A percentile compares a stretch with the other conserved stretches of the same genome.
phyloP scores from a whole-genome alignment of 2,888 invertebrate species.

The Aphidius colemani region DNA sequence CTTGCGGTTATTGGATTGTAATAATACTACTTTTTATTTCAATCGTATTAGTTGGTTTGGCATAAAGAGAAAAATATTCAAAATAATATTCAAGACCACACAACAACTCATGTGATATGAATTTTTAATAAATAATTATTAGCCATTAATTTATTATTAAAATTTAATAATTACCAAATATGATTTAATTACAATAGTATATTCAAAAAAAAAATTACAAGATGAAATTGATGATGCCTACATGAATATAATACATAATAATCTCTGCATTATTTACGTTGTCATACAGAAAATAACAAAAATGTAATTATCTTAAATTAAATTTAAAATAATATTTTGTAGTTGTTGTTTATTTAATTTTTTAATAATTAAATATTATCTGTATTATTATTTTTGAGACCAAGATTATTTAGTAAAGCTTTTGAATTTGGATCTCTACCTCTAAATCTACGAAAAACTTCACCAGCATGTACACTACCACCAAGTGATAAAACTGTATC shows the following conservation, averaged over 20 bases:
- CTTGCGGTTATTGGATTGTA: conserved; percentile 77
- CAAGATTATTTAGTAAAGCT: conserved; percentile 73
- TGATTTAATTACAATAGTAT: not conserved
- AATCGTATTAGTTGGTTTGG: conserved; percentile 66
- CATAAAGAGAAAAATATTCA: conserved; percentile 46
- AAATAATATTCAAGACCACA: not conserved
- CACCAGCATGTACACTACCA: conserved; percentile 79
- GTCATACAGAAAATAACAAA: not conserved
- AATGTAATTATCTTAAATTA: not conserved
- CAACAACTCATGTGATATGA: not conserved
- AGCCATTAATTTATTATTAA: not conserved
- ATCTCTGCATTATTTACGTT: not conserved
- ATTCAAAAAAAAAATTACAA: not conserved
- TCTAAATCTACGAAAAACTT: conserved; percentile 87
- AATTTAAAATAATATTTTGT: too few species aligned
- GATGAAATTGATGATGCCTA: not conserved
- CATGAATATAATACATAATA: too few species aligned
- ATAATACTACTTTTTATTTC: conserved; percentile 72
- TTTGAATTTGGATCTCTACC: conserved; percentile 90
- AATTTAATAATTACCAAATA: not conserved
- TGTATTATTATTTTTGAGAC: conserved; percentile 54
- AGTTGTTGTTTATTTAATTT: not conserved
- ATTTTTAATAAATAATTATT: conserved; percentile 7
- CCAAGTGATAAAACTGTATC: conserved; percentile 84
- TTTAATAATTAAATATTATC: not conserved